phyloP scores from a whole-genome alignment of 2,797 vertebrate genomes.

The Poeciliopsis paucimaculata region DNA sequence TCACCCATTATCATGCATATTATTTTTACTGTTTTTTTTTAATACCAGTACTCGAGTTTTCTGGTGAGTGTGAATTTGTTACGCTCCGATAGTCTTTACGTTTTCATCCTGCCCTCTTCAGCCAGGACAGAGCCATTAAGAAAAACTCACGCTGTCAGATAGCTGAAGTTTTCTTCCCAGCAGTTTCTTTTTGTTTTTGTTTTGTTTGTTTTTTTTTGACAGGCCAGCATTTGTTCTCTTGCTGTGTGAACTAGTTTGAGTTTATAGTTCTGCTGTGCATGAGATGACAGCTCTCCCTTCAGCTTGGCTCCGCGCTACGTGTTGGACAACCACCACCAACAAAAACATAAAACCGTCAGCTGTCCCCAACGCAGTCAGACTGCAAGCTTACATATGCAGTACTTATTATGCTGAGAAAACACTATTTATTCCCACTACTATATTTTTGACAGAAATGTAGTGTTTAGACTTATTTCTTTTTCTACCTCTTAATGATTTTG shows the following conservation, averaged over 20 bases:
- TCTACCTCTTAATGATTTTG: background rate
- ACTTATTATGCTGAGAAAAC: background rate
- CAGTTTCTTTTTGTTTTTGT: background rate
- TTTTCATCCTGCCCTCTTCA: conserved; percentile 55
- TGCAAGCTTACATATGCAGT: background rate
- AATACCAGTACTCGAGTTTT: background rate
- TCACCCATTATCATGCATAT: background rate
- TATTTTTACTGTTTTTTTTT: background rate
- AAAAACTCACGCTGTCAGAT: conserved; percentile 61
- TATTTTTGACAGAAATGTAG: background rate
- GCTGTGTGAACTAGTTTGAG: conserved; percentile 55
- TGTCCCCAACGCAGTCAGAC: conserved; percentile 2
- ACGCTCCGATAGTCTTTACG: conserved; percentile 40
- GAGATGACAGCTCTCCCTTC: conserved; percentile 59
- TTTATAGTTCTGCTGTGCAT: conserved; percentile 59
- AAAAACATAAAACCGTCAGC: conserved; percentile 34
- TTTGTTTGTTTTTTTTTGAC: conserved; percentile 38
- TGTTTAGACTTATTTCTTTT: background rate
- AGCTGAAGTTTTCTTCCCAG: conserved; percentile 53
- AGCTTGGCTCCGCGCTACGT: conserved; percentile 46
- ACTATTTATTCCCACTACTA: background rate
- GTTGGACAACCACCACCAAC: conserved; percentile 36
- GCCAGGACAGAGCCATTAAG: conserved; percentile 56
- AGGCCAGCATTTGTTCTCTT: conserved; percentile 63
- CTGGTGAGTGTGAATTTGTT: background rate